A percentile compares a stretch with the other conserved stretches of the same genome.
These are phyloP conservation scores for Parascotia fuliginaria DNA, from an alignment of 2,888 invertebrate species.

Conservation along the genomic window DNA sequence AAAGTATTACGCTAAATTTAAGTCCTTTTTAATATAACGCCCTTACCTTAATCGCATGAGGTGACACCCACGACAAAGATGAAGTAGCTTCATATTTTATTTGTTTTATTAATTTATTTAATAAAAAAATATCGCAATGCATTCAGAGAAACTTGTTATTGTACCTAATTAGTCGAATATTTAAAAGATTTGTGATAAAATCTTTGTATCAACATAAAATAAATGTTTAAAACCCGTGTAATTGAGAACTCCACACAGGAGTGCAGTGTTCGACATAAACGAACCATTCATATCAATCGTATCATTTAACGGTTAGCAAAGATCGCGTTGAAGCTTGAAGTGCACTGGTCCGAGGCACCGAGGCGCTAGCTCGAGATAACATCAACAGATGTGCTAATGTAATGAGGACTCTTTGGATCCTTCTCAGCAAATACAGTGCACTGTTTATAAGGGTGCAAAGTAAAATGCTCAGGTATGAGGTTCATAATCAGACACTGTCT, in stretches of 20 bases:
- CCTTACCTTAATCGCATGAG: too few relatives aligned
- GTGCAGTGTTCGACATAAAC: constrained; percentile 59
- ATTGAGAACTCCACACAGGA: constrained; percentile 32
- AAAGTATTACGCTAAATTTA: too few relatives aligned
- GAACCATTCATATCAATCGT: constrained; percentile 66
- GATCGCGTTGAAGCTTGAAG: constrained; percentile 61
- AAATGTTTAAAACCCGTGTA: constrained; percentile 29
- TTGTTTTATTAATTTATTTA: too few relatives aligned
- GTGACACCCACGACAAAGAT: too few relatives aligned
- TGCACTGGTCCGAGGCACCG: constrained; percentile 44
- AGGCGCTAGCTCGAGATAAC: constrained; percentile 58
- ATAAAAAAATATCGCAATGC: too few relatives aligned
- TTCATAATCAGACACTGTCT: background rate
- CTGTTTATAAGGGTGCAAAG: background rate
- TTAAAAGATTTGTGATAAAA: background rate
- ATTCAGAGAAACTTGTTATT: too few relatives aligned
- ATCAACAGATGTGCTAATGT: constrained; percentile 46
- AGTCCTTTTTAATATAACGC: too few relatives aligned
- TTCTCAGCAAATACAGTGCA: background rate
- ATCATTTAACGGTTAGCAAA: constrained; percentile 61
- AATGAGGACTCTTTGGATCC: constrained; percentile 23
- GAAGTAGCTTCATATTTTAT: too few relatives aligned
- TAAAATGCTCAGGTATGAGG: background rate
- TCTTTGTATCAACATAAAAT: constrained; percentile 4
- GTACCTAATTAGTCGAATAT: background rate